Conservation (phyloP, 2,113 vertebrate genomes). For the Excalfactoria chinensis region DNA sequence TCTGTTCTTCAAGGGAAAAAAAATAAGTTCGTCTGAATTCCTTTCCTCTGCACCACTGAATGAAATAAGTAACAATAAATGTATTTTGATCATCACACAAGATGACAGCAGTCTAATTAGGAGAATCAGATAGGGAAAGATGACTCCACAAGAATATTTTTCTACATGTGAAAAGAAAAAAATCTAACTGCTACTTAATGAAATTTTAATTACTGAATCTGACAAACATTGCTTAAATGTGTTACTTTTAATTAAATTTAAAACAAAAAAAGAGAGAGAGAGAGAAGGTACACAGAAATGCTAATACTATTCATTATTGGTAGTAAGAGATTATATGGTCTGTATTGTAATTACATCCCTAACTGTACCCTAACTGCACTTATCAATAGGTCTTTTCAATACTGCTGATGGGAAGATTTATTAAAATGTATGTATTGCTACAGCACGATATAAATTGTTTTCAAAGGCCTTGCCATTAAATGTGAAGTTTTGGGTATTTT, state of each 20-base stretch:
- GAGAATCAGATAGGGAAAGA: not conserved
- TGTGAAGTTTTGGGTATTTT: not conserved
- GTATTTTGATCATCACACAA: not conserved
- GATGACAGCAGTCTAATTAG: not conserved
- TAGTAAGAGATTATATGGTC: conserved; percentile 2
- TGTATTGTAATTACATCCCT: conserved; percentile 56
- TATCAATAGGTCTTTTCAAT: conserved; percentile 43
- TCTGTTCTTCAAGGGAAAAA: not conserved
- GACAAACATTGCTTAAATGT: conserved; percentile 49
- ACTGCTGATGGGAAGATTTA: conserved; percentile 52
- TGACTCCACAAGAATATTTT: not conserved
- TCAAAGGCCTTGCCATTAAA: conserved; percentile 46
- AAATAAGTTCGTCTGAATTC: not conserved
- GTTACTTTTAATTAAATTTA: conserved; percentile 54
- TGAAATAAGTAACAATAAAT: not conserved
- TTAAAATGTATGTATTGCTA: conserved; percentile 62
- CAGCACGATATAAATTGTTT: conserved; percentile 37
- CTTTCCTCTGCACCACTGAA: not conserved
- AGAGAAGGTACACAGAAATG: conserved; percentile 23
- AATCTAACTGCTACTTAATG: not conserved
- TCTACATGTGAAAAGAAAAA: not conserved
- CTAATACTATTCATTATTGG: conserved; percentile 46
- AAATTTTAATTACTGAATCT: conserved; percentile 20
- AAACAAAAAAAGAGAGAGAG: not conserved
- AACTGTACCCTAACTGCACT: conserved; percentile 33